Evolutionary conservation across 2,888 invertebrate genomes (phyloP), one percentile per base, ranked within the genome.

Genomic region (Caenorhabditis japonica): DNA sequence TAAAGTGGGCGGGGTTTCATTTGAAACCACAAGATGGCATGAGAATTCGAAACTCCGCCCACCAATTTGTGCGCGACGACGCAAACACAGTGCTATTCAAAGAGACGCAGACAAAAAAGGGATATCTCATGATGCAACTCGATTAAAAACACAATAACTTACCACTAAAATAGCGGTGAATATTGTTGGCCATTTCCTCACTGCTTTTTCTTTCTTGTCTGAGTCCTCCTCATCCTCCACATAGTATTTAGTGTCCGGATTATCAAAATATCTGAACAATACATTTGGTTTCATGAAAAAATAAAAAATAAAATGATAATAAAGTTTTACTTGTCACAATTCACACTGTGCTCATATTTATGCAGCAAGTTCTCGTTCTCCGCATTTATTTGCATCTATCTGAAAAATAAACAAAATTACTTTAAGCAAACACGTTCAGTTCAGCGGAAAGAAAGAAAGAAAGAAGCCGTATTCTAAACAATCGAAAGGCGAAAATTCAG

Each of bases 131-230:
- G 38, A 61, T 43, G 8, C n/a, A n/a, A n/a, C n/a, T n/a, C n/a
- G n/a, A n/a, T n/a, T n/a, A n/a, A n/a, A n/a, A n/a, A n/a, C n/a
- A n/a, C n/a, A n/a, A n/a, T n/a, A n/a, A n/a, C 75, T 43, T 56
- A 82, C 82, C 49, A 82, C 64, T 34, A 77, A 66, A 21, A 73
- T 17, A 5, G 76, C 44, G 2, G 80, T 43, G 23, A 79, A 39
- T 33, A 82, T 49, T 34, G 82, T 82, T 8, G 78, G 80, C 77
- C 71, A 70, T 38, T 77, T 78, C 21, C 76, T 51, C 12, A 70
- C 44, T 43, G 52, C 49, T 49, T 36, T 51, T 55, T 68, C 71
- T 59, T 51, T 49, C 17, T 41, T 41, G 17, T 64, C 55, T 4
- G 43, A 5, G n/a, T 43, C 34, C 44, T 44, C 19, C 30, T 59